Conservation (phyloP, 1,140 invertebrate species). For the Heliothis subflexa region DNA sequence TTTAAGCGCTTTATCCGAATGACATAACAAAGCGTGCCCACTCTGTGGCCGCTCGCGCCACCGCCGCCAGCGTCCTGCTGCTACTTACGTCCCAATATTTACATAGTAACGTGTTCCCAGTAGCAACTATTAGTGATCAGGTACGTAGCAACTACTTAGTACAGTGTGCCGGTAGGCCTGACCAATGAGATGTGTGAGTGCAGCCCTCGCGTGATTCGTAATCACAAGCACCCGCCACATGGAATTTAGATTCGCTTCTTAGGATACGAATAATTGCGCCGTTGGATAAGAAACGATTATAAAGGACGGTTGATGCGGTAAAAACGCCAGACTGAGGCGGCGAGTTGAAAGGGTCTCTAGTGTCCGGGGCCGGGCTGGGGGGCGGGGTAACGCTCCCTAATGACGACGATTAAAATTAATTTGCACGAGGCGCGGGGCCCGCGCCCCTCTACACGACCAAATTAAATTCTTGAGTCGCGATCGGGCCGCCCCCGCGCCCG, state of each 20-base stretch:
- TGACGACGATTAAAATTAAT: slow-evolving; percentile 83
- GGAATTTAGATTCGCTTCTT: slow-evolving; percentile 38
- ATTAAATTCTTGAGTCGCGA: slow-evolving; percentile 57
- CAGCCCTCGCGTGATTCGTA: slow-evolving; percentile 29
- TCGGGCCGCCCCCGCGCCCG: slow-evolving; percentile 26
- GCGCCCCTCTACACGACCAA: slow-evolving; percentile 43
- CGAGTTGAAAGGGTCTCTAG: slow-evolving; percentile 54
- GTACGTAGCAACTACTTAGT: too few species aligned
- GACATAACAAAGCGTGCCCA: slow-evolving; percentile 64
- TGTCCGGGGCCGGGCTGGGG: slow-evolving; percentile 22
- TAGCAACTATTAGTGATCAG: too few species aligned
- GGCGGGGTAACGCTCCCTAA: slow-evolving; percentile 62
- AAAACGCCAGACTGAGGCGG: slow-evolving; percentile 51
- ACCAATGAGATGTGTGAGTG: too few species aligned
- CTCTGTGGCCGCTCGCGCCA: slow-evolving; percentile 33
- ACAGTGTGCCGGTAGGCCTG: too few species aligned
- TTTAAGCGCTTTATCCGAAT: slow-evolving; percentile 66
- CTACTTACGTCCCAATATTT: too few species aligned
- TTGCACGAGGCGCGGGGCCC: slow-evolving; percentile 60
- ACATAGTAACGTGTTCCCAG: too few species aligned
- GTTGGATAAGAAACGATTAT: slow-evolving; percentile 42
- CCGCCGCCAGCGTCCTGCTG: not conserved
- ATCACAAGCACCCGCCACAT: slow-evolving; percentile 11
- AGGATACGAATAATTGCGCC: slow-evolving; percentile 37
- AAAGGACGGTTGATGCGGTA: slow-evolving; percentile 43